Evolutionary conservation across 1,140 invertebrate genomes (phyloP).

Genomic region (Drosophila eugracilis): DNA sequence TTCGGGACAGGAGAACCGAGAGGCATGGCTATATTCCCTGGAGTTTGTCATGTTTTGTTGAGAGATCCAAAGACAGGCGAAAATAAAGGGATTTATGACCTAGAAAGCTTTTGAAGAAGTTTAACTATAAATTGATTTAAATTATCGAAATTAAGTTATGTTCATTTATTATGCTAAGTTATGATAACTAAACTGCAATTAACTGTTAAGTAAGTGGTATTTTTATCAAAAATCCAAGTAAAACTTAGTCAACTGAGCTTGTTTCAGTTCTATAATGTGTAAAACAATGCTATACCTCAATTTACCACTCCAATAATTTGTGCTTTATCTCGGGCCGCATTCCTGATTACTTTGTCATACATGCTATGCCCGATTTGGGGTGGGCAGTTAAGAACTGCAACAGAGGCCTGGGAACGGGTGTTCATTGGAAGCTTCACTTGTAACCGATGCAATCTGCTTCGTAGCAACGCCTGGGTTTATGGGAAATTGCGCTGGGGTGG

Average conservation of each 20-base stretch:
- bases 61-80: slow-evolving; percentile 29
- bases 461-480: slow-evolving; percentile 71
- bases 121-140: too few relatives aligned
- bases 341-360: slow-evolving; percentile 26
- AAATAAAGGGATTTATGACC: too few relatives aligned
- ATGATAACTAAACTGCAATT: too few relatives aligned
- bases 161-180: too few relatives aligned
- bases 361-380: slow-evolving; percentile 44
- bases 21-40: not conserved
- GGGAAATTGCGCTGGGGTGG: slow-evolving; percentile 51
- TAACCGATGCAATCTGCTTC: slow-evolving; percentile 70
- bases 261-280: slow-evolving; percentile 17
- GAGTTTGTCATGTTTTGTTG: slow-evolving; percentile 20
- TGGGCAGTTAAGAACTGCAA: slow-evolving; percentile 15
- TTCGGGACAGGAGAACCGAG: too few relatives aligned
- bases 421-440: slow-evolving; percentile 17
- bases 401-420: slow-evolving; percentile 8
- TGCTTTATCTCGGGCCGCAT: slow-evolving; percentile 58
- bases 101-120: not conserved
- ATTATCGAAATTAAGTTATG: too few relatives aligned
- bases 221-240: too few relatives aligned
- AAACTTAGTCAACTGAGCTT: too few relatives aligned
- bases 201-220: too few relatives aligned
- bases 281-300: slow-evolving; percentile 60
- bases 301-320: slow-evolving; percentile 82